phyloP scores from a whole-genome alignment of 2,113 vertebrate genomes.

The Macroglossus sobrinus region DNA sequence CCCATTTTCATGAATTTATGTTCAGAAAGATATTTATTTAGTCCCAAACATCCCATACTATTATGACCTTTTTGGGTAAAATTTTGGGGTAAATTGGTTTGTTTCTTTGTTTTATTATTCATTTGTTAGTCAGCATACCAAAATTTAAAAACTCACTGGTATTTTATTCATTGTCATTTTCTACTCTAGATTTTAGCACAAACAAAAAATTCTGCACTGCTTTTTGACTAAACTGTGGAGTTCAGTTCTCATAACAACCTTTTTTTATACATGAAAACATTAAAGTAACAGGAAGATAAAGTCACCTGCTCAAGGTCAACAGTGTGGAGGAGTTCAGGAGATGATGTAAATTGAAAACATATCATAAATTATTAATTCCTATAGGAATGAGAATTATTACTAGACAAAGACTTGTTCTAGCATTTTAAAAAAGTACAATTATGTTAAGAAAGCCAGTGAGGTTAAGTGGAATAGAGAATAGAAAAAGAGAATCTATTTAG shows the following conservation, averaged over 20 bases:
- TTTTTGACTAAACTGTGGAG: constrained; percentile 30
- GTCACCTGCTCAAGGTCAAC: background rate
- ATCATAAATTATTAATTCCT: background rate
- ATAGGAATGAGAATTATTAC: background rate
- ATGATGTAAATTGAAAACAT: background rate
- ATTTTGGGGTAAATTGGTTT: background rate
- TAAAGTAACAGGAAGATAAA: background rate
- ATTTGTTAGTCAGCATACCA: constrained; percentile 19
- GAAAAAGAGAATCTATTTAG: background rate
- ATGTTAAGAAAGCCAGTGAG: background rate
- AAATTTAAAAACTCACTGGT: constrained; percentile 33
- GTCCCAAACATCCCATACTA: background rate
- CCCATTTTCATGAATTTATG: background rate
- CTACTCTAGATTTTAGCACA: constrained; percentile 15
- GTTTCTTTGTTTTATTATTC: background rate
- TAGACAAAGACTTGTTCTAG: background rate
- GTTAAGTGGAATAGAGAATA: background rate
- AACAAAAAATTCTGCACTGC: background rate
- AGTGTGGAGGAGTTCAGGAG: background rate
- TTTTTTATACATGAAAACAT: background rate
- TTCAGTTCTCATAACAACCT: background rate
- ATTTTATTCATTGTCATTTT: constrained; percentile 52
- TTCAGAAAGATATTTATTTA: constrained; percentile 25
- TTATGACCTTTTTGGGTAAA: constrained; percentile 46
- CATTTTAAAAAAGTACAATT: background rate